Percentiles rank a stretch among this genome's conserved stretches.
phyloP scores from a whole-genome alignment of 2,113 vertebrate species.

The Actenoides hombroni region DNA sequence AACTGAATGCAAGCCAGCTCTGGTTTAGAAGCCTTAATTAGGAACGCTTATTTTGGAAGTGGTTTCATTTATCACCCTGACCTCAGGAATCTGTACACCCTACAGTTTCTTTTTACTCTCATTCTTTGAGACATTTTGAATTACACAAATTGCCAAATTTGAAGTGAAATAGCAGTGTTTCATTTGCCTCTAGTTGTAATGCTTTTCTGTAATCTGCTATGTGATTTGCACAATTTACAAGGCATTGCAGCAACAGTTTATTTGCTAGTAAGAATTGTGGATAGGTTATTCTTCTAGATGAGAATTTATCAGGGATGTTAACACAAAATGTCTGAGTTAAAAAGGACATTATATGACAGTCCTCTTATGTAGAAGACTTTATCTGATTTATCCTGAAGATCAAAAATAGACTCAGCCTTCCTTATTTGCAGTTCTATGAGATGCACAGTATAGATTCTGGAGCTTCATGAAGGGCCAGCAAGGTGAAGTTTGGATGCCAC shows the following conservation, averaged over 20 bases:
- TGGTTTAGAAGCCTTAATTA: slow-evolving; percentile 59
- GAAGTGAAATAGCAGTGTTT: background rate
- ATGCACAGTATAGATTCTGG: background rate
- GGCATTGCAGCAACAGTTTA: background rate
- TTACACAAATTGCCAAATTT: background rate
- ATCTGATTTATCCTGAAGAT: background rate
- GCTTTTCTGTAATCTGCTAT: background rate
- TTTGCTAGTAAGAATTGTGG: background rate
- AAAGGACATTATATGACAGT: background rate
- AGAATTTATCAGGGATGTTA: background rate
- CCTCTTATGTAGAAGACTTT: background rate
- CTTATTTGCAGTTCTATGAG: background rate
- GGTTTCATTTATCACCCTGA: slow-evolving; percentile 56
- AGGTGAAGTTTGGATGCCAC: background rate
- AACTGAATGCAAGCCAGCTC: slow-evolving; percentile 53
- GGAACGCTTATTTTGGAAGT: slow-evolving; percentile 70
- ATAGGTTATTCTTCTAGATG: background rate
- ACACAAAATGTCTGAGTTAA: background rate
- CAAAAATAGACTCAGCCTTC: background rate
- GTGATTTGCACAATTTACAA: background rate
- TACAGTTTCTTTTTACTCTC: background rate
- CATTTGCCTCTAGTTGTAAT: background rate
- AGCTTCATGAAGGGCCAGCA: background rate
- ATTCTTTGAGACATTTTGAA: fast-evolving
- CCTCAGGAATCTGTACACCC: background rate